A percentile compares a stretch with the other conserved stretches of the same genome.
Evolutionary conservation across 1,140 invertebrate species (phyloP).

Genomic region (Goniozus legneri): DNA sequence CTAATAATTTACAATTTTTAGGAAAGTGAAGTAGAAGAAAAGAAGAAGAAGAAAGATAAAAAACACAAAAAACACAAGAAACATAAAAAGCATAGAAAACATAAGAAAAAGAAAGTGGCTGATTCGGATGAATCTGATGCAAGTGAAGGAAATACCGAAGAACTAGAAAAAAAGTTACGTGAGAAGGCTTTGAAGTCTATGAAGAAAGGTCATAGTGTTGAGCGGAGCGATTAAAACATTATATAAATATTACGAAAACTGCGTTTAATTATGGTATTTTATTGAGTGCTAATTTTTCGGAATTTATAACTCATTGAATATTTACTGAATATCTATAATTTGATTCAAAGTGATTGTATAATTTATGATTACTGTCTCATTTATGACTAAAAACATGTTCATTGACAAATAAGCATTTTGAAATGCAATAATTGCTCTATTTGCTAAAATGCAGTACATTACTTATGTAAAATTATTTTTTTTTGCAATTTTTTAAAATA

Average conservation of each 20-base stretch:
- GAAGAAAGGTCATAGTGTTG: slow-evolving; percentile 58
- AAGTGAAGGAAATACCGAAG: slow-evolving; percentile 67
- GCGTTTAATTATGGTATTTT: slow-evolving; percentile 21
- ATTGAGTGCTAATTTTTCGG: too few relatives aligned
- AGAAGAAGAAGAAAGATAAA: slow-evolving; percentile 68
- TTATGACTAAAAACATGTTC: too few relatives aligned
- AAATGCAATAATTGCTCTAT: too few relatives aligned
- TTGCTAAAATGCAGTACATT: too few relatives aligned
- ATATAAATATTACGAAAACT: slow-evolving; percentile 13
- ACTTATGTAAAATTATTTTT: too few relatives aligned
- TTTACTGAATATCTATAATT: too few relatives aligned
- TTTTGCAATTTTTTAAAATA: too few relatives aligned
- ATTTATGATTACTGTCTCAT: too few relatives aligned
- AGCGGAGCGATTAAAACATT: slow-evolving; percentile 45
- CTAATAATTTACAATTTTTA: slow-evolving; percentile 18
- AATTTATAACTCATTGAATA: too few relatives aligned
- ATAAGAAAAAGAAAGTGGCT: slow-evolving; percentile 63
- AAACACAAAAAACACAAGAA: slow-evolving; percentile 71
- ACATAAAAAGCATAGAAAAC: slow-evolving; percentile 67
- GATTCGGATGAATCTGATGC: slow-evolving; percentile 62
- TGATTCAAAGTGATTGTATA: too few relatives aligned
- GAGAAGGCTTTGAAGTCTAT: slow-evolving; percentile 78
- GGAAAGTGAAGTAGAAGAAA: slow-evolving; percentile 67
- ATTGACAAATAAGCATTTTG: too few relatives aligned
- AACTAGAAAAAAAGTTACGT: slow-evolving; percentile 81